Percentiles rank a stretch among this genome's conserved stretches.
These are phyloP conservation scores for Centrocercus urophasianus DNA, from an alignment of 2,113 vertebrate species.

Conservation along the genomic window DNA sequence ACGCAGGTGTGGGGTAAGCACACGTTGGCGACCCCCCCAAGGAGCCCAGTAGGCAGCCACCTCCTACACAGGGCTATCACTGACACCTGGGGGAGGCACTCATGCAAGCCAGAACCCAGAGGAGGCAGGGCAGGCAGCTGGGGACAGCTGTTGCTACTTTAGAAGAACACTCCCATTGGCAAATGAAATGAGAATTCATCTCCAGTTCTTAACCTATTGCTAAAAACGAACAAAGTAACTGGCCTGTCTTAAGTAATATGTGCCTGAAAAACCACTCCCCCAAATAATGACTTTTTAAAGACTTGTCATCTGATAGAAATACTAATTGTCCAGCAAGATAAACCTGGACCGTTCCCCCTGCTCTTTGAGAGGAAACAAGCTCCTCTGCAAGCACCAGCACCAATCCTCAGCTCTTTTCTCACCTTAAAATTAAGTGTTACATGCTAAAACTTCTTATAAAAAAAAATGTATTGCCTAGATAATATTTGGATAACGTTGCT, in stretches of 20 bases:
- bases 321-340: not conserved
- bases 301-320: not conserved
- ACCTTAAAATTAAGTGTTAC: not conserved
- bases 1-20: not conserved
- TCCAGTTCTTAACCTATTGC: not conserved
- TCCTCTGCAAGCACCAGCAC: not conserved
- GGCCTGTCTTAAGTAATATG: not conserved
- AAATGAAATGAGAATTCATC: not conserved
- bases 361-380: not conserved
- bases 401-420: not conserved
- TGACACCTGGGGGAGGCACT: not conserved
- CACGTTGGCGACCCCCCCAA: rapidly evolving
- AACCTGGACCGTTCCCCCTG: not conserved
- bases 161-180: not conserved
- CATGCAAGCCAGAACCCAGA: not conserved
- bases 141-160: not conserved
- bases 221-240: not conserved
- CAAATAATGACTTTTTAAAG: not conserved
- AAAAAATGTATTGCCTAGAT: not conserved
- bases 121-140: not conserved
- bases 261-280: not conserved
- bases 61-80: not conserved
- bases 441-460: not conserved
- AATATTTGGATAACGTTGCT: not conserved
- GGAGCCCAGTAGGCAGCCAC: not conserved